Base-by-base conservation (phyloP, 1,140 invertebrate species). In the Macrostomum lignano region DNA sequence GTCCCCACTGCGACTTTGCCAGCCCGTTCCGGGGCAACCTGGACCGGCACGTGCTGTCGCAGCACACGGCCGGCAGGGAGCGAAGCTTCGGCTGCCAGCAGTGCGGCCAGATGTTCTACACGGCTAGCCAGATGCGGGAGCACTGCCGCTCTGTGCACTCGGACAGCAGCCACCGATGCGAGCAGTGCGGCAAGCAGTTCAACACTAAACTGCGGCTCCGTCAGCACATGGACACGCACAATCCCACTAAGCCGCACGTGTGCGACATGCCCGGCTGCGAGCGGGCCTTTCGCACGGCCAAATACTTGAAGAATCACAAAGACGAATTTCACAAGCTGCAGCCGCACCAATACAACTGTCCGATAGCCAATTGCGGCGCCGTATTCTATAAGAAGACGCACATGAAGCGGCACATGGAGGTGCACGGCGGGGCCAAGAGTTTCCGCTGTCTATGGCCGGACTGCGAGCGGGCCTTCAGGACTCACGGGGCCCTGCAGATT, bases 401-500 rank as follows among this genome's bases (percentile, higher is more conserved):
- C 20, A 14, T 33, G 17, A 33, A 33, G 11, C 32, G 32, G 9
- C 32, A 33, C 20, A 19, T 33, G 19, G 19, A 7, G 13, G 26
- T 20, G 13, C 32, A 33, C 19, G 10, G n/a, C 10, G 32, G 32
- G 14, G 32, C 24, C 22, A 31, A 46, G 11, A 49, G 46, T 36
- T 51, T 42, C 36, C 42, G 44, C 25, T 52, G 50, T 40, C 32
- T 35, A 11, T 47, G 42, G 42, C 38, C 39, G 9, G 44, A 42
- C 10, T 52, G 50, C 42, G 42, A 46, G 10, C 49, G 48, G 37
- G 45, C 45, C 2, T 52, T 51, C 36, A 39, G 47, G 7, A 48
- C 50, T 39, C 36, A 46, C 28, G 48, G 49, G 37, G 51, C 50
- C 10, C 61, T 74, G 42, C 72, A 72, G 43, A 73, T 74, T 42